Base-by-base conservation (phyloP, 1,140 invertebrate genomes). In the Potamilus streckersoni region DNA sequence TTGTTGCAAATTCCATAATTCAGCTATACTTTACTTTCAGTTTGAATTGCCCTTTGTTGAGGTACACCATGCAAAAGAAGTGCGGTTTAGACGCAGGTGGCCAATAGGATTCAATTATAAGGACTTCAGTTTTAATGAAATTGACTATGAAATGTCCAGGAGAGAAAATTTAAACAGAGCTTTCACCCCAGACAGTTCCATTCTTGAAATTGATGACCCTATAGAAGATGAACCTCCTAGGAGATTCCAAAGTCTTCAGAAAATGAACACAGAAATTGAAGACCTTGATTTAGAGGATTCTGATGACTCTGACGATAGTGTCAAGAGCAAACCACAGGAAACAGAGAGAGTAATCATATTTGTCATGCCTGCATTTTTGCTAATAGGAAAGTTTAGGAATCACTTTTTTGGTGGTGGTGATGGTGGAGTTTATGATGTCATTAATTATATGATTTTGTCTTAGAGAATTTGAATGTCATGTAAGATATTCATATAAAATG, bases 11-110 rank as follows among this genome's bases (percentile, higher is more conserved):
- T n/a, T 62, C 19, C 14, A 8, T 14, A 14, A 62, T 62, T n/a
- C 23, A 62, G 23, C 23, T 2, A 63, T 74, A 79, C 70, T 67
- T 73, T 60, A 31, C 19, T 81, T 80, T 57, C 80, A 89, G 87
- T 84, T 87, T 83, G 84, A 84, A 68, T 85, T 88, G 71, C 84
- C 85, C 12, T 89, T 89, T 79, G 81, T 88, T 23, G 86, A 88
- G 68, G 69, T 79, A 1, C 67, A 81, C 58, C 76, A 83, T 58
- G 85, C 84, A 2, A 88, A 86, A 71, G 85, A 89, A 71, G 82
- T 88, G 0, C 79, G 82, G 62, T 86, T 88, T 66, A 79, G 85
- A 17, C 83, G 85, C 14, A 79, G 84, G 0, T 76, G 83, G 17
- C 84, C 83, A 12, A 80, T 71, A n/a, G 82, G 80, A 19, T 87